Base-by-base conservation (phyloP, 2,113 vertebrate species). In the Fregata magnificens region DNA sequence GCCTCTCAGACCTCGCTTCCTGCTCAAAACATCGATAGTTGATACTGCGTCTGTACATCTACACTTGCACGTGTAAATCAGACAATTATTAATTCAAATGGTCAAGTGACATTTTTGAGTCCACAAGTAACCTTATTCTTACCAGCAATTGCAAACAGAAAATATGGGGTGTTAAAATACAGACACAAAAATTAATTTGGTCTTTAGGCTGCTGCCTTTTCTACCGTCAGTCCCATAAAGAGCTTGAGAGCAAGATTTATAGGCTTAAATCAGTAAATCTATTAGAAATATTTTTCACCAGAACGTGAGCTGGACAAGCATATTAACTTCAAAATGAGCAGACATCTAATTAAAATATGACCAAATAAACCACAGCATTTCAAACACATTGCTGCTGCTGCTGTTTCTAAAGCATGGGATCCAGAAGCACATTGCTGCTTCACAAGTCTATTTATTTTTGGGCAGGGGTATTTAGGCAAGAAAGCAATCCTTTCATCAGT, bases 371-470 rank as follows among this genome's bases (percentile, higher is more conserved):
- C 1, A 1, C 2, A 21, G 24, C 13, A 71, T 78, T 91, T 82
- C 72, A 40, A 84, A 13, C 7, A 3, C 0, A 0, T 31, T 10
- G 0, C 32, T 36, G 26, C 40, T 56, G 22, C 44, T 3, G 5
- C 69, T 42, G 21, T 28, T 66, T 21, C 67, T 12, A 25, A 76
- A 74, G 34, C 15, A 13, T 9, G 0, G 8, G n/a, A 53, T 38
- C 42, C 63, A 50, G 53, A 3, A 29, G 50, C 40, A 86, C 40
- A 34, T 25, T 16, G 24, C 10, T 14, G 18, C n/a, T 50, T 25
- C 62, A 8, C 5, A 50, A 40, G 28, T 29, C 36, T 12, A 1
- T 28, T 53, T 31, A 4, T 14, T 88, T 82, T 71, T 10, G 16
- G 26, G 10, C 9, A 19, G 5, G 6, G 17, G 8, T 7, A 31